A percentile compares a stretch with the other conserved stretches of the same genome.
phyloP scores from a whole-genome alignment of 2,888 invertebrate species.

The Pristionchus fissidentatus region DNA sequence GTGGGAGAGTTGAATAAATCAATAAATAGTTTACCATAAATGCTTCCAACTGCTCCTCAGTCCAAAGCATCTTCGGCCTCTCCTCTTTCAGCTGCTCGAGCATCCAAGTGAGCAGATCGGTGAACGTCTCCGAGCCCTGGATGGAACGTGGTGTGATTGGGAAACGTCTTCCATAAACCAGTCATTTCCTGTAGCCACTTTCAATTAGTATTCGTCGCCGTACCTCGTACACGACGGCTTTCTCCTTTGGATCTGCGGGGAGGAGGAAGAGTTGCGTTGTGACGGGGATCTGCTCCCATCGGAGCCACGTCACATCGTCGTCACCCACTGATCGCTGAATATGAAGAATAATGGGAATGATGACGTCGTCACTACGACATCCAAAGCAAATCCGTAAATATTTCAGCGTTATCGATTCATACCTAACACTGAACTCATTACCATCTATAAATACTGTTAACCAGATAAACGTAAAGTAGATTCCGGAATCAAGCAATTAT shows the following conservation, averaged over 20 bases:
- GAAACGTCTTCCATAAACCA: too few relatives aligned
- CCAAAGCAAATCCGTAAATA: too few relatives aligned
- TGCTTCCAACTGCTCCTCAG: not conserved
- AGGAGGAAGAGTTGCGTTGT: not conserved
- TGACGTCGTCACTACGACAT: too few relatives aligned
- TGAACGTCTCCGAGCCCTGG: conserved; percentile 15
- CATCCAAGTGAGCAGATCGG: conserved; percentile 15
- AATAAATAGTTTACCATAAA: conserved; percentile 22
- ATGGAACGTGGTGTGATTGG: too few relatives aligned
- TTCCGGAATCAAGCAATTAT: too few relatives aligned
- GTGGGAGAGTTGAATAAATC: too few relatives aligned
- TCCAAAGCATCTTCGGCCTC: not conserved
- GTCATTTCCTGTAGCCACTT: too few relatives aligned
- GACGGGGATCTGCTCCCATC: not conserved
- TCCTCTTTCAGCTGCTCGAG: not conserved
- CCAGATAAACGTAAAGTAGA: too few relatives aligned
- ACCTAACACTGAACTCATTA: too few relatives aligned
- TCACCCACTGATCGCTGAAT: not conserved
- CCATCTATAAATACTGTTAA: too few relatives aligned
- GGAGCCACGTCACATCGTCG: not conserved
- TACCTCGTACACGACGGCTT: not conserved
- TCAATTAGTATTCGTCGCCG: not conserved
- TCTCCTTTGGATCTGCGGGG: not conserved
- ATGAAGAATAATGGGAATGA: not conserved
- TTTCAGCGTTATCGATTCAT: too few relatives aligned